Evolutionary conservation across 2,113 vertebrate species (phyloP), one percentile per base, ranked within the genome.

Genomic region (Pachypanchax playfairii): DNA sequence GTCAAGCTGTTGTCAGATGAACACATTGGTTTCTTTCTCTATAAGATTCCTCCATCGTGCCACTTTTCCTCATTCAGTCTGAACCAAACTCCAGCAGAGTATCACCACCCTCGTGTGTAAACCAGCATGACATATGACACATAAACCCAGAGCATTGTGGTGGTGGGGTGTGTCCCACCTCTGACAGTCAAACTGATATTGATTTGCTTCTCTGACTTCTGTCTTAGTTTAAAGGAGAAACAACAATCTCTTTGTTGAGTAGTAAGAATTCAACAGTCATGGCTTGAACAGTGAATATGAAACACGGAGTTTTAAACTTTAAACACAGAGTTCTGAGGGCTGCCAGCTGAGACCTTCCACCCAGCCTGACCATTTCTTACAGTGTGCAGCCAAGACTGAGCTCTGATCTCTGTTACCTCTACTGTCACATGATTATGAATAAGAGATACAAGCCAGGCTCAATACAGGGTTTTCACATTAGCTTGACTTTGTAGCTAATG

Each of bases 381-480:
- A 93, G 92, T 88, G 88, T 89, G 87, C 89, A 88, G 87, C 73
- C 85, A 80, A 91, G 92, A 91, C 91, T 90, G 90, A 94, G 88
- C 82, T 66, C 89, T 87, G 91, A 90, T 91, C 91, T 92, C 92
- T 92, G 88, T 93, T 92, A 91, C 83, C 90, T 82, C 83, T 89
- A 87, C 76, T 79, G 90, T 87, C 73, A 82, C 85, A 82, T 90
- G 89, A 93, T 93, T 91, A 96, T 95, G 93, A 96, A 96, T 95
- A 95, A 97, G 91, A 93, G 93, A 96, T 95, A 92, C 88, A 92
- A 94, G 91, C 85, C 85, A 85, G 91, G 91, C 89, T 91, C 82
- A 83, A 88, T 89, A 94, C 93, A 94, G 89, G 87, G 78, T 89
- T 95, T 94, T 90, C 91, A 91, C 94, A 94, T 96, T 94, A 95